Percentiles rank a stretch among this genome's conserved stretches.
phyloP scores from a whole-genome alignment of 2,113 vertebrate species.

The Rutilus rutilus region DNA sequence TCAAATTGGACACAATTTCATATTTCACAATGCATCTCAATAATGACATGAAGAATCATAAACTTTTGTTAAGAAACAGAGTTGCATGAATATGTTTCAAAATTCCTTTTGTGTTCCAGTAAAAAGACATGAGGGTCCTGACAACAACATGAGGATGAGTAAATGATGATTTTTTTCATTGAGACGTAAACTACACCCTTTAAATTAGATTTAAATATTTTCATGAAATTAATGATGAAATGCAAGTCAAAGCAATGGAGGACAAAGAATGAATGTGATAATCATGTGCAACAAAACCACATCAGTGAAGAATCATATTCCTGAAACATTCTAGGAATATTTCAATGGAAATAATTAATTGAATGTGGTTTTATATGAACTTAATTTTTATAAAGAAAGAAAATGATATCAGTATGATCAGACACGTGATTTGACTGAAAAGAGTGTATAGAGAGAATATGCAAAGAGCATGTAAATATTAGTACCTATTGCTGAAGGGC shows the following conservation, averaged over 20 bases:
- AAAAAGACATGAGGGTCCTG: background rate
- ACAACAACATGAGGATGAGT: background rate
- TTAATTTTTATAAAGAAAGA: background rate
- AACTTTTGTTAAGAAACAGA: background rate
- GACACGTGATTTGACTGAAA: background rate
- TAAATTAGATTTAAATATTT: background rate
- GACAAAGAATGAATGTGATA: background rate
- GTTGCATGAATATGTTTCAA: background rate
- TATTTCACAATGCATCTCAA: background rate
- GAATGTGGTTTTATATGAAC: background rate
- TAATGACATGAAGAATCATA: background rate
- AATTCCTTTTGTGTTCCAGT: background rate
- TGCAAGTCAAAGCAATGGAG: constrained; percentile 4
- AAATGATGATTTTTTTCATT: background rate
- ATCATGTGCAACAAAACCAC: constrained; percentile 18
- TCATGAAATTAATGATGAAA: constrained; percentile 20
- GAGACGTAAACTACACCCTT: background rate
- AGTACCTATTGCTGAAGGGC: constrained; percentile 64
- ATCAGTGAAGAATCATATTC: background rate
- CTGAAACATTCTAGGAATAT: background rate
- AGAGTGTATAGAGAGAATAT: background rate
- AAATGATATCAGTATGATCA: background rate
- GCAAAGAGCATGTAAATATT: constrained; percentile 4
- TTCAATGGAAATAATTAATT: background rate
- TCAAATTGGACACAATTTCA: background rate